phyloP scores from a whole-genome alignment of 2,113 vertebrate species.

The Sinocyclocheilus anophthalmus region DNA sequence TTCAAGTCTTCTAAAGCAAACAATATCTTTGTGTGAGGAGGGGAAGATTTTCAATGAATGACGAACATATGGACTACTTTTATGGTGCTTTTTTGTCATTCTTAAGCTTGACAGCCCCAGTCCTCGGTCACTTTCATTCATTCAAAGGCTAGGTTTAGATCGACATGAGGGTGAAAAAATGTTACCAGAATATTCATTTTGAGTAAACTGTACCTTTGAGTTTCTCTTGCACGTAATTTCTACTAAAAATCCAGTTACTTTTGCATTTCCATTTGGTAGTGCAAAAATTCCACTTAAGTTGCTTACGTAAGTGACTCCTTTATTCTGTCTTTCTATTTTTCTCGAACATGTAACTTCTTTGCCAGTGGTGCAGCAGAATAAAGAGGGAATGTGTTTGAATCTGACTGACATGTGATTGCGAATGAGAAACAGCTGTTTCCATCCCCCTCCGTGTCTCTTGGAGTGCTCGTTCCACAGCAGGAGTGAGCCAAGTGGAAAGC shows the following conservation, averaged over 20 bases:
- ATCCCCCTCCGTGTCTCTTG: background rate
- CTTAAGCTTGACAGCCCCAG: background rate
- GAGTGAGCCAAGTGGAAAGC: conserved; percentile 15
- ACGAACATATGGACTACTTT: background rate
- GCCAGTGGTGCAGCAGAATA: background rate
- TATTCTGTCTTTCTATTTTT: background rate
- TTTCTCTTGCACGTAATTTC: background rate
- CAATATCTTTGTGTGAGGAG: background rate
- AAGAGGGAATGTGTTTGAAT: conserved; percentile 10
- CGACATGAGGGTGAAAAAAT: background rate
- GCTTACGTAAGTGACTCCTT: too few relatives aligned
- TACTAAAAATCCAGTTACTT: background rate
- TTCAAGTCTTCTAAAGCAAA: background rate
- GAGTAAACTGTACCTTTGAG: background rate
- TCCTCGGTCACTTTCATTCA: background rate
- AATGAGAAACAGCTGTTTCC: conserved; percentile 49
- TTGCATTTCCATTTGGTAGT: background rate
- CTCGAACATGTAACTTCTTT: background rate
- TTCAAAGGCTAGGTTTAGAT: background rate
- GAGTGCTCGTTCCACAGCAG: conserved; percentile 19
- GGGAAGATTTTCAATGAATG: background rate
- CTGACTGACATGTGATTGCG: conserved; percentile 2
- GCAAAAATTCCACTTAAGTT: too few relatives aligned
- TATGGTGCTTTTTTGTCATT: background rate
- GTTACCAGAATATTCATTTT: background rate